A percentile compares a stretch with the other conserved stretches of the same genome.
Evolutionary conservation across 1,140 invertebrate genomes (phyloP).

Genomic region (Pogonus chalceus): DNA sequence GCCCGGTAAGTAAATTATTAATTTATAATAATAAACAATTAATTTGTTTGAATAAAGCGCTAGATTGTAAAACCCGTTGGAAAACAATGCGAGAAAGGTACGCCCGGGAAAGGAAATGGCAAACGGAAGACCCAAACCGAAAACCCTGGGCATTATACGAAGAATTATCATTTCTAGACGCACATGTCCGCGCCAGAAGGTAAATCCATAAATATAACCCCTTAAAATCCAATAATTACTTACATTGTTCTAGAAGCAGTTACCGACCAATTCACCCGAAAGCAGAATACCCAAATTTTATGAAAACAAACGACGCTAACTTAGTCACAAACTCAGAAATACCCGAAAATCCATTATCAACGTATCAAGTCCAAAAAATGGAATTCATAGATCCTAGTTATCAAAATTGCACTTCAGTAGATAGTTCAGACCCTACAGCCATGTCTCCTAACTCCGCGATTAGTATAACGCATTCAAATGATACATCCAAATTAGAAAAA

Average conservation of each 20-base stretch:
- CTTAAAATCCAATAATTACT: neutral
- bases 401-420: neutral
- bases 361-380: neutral
- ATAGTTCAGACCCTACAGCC: neutral
- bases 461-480: neutral
- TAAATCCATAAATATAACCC: neutral
- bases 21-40: neutral
- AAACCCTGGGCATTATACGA: slow-evolving; percentile 18
- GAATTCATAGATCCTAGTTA: neutral
- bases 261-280: neutral
- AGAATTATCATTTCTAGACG: slow-evolving; percentile 15
- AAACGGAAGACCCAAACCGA: neutral
- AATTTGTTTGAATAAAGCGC: slow-evolving; percentile 10
- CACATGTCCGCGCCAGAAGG: slow-evolving; percentile 15
- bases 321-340: neutral
- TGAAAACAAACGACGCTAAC: neutral
- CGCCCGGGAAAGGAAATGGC: slow-evolving; percentile 13
- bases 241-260: neutral
- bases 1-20: slow-evolving; percentile 12
- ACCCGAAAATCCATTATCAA: neutral
- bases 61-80: slow-evolving; percentile 17
- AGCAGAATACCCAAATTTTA: neutral
- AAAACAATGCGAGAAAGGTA: slow-evolving; percentile 17
- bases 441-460: neutral
- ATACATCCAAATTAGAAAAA: neutral